Percentiles rank a stretch among this genome's conserved stretches.
phyloP scores from a whole-genome alignment of 2,888 invertebrate genomes.

The Microctonus aethiopoides region DNA sequence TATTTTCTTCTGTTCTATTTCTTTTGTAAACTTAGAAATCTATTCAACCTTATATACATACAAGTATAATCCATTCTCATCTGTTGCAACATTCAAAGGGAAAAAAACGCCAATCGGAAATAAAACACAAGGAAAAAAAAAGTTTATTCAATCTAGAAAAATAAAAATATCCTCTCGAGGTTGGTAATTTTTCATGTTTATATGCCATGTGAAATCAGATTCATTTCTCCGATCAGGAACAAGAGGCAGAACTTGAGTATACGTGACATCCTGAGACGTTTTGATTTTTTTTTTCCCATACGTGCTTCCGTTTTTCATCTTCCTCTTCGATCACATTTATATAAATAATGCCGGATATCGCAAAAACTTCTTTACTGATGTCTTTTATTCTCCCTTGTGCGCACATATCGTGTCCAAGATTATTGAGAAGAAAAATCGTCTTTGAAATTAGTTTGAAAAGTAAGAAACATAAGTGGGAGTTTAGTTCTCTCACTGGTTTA shows the following conservation, averaged over 20 bases:
- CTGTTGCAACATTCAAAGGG: background rate
- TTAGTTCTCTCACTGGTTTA: background rate
- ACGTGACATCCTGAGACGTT: conserved; percentile 24
- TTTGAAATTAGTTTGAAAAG: conserved; percentile 2
- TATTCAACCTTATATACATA: background rate
- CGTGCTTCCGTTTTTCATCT: background rate
- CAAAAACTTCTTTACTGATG: background rate
- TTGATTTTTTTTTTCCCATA: conserved; percentile 18
- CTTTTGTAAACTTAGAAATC: background rate
- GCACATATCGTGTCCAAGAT: background rate
- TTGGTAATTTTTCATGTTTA: conserved; percentile 18
- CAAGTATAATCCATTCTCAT: background rate
- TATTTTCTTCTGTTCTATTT: background rate
- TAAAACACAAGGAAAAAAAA: background rate
- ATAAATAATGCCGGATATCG: background rate
- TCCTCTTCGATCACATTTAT: background rate
- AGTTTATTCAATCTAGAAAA: background rate
- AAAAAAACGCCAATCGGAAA: background rate
- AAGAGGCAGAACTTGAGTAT: conserved; percentile 2
- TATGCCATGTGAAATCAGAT: conserved; percentile 23
- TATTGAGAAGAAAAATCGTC: background rate
- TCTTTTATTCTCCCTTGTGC: background rate
- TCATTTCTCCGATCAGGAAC: background rate
- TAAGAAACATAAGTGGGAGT: background rate
- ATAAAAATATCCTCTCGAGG: background rate